Evolutionary conservation across 2,113 vertebrate species (phyloP).

Genomic region (Forbesichthys agassizii): DNA sequence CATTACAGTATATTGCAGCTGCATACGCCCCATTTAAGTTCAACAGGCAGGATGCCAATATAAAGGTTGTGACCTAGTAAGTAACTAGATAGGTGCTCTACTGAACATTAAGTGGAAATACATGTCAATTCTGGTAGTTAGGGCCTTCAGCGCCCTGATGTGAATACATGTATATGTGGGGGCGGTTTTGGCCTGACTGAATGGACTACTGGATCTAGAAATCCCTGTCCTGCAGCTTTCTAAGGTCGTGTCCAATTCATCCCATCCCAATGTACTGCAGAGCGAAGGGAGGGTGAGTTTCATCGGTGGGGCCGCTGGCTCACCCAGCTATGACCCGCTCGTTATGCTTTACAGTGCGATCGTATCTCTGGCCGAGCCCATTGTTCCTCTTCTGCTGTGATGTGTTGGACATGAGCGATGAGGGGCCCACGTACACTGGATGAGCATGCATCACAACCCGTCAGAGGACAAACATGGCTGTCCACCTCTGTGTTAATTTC

Average conservation of each 20-base stretch:
- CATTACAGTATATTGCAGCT: slow-evolving; percentile 54
- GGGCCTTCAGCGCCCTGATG: neutral
- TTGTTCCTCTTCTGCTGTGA: no score
- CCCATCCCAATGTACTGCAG: slow-evolving; percentile 40
- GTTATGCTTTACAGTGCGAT: slow-evolving; percentile 61
- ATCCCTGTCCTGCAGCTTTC: slow-evolving; percentile 36
- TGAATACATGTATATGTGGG: neutral
- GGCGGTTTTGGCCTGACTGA: neutral
- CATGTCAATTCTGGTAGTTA: neutral
- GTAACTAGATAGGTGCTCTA: neutral
- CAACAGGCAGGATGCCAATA: slow-evolving; percentile 27
- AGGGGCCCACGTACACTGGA: no score
- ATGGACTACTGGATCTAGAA: no score
- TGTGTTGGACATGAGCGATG: no score
- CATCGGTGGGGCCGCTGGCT: slow-evolving; percentile 62
- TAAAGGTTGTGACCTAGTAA: neutral
- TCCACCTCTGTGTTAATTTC: neutral
- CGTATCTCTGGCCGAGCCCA: slow-evolving; percentile 67
- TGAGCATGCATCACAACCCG: no score
- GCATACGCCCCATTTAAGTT: slow-evolving; percentile 48
- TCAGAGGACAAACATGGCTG: neutral
- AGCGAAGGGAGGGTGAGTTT: slow-evolving; percentile 59
- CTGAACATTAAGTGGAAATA: neutral
- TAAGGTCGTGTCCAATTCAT: slow-evolving; percentile 27
- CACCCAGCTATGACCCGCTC: slow-evolving; percentile 60